phyloP scores from a whole-genome alignment of 1,140 invertebrate species.

The Drosophila pachea region DNA sequence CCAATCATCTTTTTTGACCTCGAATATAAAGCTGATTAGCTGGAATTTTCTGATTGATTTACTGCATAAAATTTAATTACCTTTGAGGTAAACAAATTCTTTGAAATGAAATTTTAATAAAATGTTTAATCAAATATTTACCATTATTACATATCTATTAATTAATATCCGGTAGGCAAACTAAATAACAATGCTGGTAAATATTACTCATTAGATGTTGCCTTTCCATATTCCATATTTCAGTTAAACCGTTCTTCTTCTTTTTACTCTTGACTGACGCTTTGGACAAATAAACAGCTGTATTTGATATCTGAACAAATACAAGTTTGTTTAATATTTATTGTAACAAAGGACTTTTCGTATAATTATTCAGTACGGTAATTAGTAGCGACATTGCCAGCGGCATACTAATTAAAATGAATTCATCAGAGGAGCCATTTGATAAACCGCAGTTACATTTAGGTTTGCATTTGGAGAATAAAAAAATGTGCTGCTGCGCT shows the following conservation, averaged over 20 bases:
- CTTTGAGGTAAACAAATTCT: too few species aligned
- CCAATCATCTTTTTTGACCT: too few species aligned
- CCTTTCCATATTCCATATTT: too few species aligned
- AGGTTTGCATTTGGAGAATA: constrained; percentile 11
- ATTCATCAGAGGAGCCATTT: constrained; percentile 66
- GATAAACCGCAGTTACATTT: constrained; percentile 50
- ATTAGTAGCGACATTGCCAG: constrained; percentile 55
- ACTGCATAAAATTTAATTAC: too few species aligned
- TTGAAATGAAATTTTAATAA: too few species aligned
- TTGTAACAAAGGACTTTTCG: constrained; percentile 10
- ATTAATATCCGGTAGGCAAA: too few species aligned
- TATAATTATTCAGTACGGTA: constrained; percentile 53
- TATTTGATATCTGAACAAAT: constrained; percentile 35
- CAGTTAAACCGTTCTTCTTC: constrained; percentile 53
- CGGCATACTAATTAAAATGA: constrained; percentile 66
- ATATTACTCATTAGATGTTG: too few species aligned
- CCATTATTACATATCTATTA: too few species aligned
- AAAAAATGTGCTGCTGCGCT: neutral
- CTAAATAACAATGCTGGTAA: too few species aligned
- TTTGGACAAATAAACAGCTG: constrained; percentile 26
- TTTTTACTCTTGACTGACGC: constrained; percentile 48
- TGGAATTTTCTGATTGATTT: too few species aligned
- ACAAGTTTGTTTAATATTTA: constrained; percentile 42
- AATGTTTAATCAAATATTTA: too few species aligned
- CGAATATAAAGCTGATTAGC: too few species aligned